Conservation (phyloP, 2,113 vertebrate genomes). For the Tragulus kanchil region DNA sequence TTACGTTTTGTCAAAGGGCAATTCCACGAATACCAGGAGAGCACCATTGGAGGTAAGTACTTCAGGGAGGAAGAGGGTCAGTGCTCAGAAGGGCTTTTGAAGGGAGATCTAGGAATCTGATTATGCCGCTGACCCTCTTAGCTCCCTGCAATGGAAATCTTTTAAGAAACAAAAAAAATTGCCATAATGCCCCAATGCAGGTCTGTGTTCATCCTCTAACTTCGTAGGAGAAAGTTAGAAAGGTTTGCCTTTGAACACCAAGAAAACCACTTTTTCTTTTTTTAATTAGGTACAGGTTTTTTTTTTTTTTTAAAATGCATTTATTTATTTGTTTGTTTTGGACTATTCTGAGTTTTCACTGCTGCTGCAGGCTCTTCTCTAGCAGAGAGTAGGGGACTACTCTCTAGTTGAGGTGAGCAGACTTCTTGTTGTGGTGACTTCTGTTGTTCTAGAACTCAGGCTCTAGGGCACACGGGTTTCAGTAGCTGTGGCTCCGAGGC, state of each 20-base stretch:
- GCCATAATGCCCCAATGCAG: background rate
- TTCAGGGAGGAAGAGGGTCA: background rate
- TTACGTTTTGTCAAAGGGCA: slow-evolving; percentile 90
- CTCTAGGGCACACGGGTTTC: no score
- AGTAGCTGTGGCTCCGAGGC: no score
- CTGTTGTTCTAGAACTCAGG: no score
- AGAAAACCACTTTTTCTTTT: slow-evolving; percentile 49
- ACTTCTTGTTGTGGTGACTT: no score
- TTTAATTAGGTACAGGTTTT: background rate
- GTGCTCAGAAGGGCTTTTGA: background rate
- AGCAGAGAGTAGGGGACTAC: no score
- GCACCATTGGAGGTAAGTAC: slow-evolving; percentile 89
- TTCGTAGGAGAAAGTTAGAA: slow-evolving; percentile 36
- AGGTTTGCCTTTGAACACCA: background rate
- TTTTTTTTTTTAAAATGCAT: no score
- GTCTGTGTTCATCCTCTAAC: background rate
- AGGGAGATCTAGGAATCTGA: slow-evolving; percentile 8
- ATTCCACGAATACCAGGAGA: slow-evolving; percentile 91
- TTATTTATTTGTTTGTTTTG: no score
- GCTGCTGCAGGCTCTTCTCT: no score
- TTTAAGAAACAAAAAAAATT: slow-evolving; percentile 45
- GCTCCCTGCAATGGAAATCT: slow-evolving; percentile 31
- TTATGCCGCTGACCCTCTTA: background rate
- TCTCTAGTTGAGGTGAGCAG: no score
- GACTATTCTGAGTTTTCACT: no score